These are phyloP conservation scores for Chaetodon auriga DNA, from an alignment of 2,113 vertebrate species.

Conservation along the genomic window DNA sequence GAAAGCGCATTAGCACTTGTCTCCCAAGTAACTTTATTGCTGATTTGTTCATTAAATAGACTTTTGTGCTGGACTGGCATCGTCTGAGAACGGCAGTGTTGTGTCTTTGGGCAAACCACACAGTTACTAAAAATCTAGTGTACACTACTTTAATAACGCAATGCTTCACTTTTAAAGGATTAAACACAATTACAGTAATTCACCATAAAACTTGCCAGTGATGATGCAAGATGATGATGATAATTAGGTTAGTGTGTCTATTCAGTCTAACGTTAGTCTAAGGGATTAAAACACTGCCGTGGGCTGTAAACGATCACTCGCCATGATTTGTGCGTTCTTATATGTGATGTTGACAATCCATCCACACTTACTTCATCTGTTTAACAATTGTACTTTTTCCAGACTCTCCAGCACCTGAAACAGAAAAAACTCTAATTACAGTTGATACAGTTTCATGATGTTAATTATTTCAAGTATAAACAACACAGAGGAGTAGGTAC, in stretches of 20 bases:
- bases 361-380: constrained; percentile 97
- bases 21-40: background rate
- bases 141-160: background rate
- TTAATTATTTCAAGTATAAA: background rate
- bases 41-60: background rate
- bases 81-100: background rate
- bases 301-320: background rate
- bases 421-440: constrained; percentile 38
- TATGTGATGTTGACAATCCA: background rate
- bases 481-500: background rate
- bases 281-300: background rate
- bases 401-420: constrained; percentile 96
- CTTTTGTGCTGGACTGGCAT: background rate
- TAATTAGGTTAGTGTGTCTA: background rate
- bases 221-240: background rate
- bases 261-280: background rate
- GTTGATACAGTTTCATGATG: no score
- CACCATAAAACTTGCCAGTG: background rate
- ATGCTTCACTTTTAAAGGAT: background rate
- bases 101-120: background rate
- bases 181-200: background rate
- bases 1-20: constrained; percentile 3
- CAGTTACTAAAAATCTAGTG: background rate
- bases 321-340: background rate
- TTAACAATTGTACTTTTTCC: constrained; percentile 99